A percentile compares a stretch with the other conserved stretches of the same genome.
Conservation (phyloP, 1,140 invertebrate genomes). For the Tachypleus tridentatus region DNA sequence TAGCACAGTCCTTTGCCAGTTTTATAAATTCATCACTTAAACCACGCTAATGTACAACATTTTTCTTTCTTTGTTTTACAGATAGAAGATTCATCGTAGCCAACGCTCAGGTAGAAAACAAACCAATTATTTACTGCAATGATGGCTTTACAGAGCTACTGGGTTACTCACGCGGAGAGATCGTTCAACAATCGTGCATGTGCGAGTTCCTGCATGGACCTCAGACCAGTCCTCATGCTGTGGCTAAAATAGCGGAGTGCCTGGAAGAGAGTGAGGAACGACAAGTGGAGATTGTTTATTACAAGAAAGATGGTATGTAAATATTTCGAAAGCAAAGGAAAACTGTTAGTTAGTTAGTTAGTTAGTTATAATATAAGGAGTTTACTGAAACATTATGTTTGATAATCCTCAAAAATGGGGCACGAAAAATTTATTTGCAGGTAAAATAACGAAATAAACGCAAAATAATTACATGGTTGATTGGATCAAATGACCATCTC, state of each 20-base stretch:
- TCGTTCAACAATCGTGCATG: conserved; percentile 62
- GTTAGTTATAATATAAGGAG: too few species aligned
- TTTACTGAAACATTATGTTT: too few species aligned
- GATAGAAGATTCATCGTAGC: conserved; percentile 75
- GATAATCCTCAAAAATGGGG: too few species aligned
- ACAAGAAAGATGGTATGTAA: conserved; percentile 68
- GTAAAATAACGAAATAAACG: too few species aligned
- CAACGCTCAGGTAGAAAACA: conserved; percentile 60
- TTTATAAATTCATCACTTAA: too few species aligned
- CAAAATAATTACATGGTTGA: too few species aligned
- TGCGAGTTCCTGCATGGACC: conserved; percentile 71
- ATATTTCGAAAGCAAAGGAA: too few species aligned
- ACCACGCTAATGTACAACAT: too few species aligned
- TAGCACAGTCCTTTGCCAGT: too few species aligned
- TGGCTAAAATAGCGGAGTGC: conserved; percentile 54
- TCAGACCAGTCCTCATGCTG: conserved; percentile 55
- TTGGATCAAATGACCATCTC: too few species aligned
- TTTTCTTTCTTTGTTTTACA: conserved; percentile 33
- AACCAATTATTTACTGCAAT: conserved; percentile 74
- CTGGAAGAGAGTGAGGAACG: conserved; percentile 59
- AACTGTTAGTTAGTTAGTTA: too few species aligned
- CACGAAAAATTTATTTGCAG: too few species aligned
- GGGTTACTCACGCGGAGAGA: conserved; percentile 57
- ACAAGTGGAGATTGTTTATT: conserved; percentile 68
- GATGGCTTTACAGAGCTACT: conserved; percentile 70